Percentiles rank a stretch among this genome's conserved stretches.
phyloP scores from a whole-genome alignment of 64 coral and sea anemone genomes.

The Stylophora pistillata region DNA sequence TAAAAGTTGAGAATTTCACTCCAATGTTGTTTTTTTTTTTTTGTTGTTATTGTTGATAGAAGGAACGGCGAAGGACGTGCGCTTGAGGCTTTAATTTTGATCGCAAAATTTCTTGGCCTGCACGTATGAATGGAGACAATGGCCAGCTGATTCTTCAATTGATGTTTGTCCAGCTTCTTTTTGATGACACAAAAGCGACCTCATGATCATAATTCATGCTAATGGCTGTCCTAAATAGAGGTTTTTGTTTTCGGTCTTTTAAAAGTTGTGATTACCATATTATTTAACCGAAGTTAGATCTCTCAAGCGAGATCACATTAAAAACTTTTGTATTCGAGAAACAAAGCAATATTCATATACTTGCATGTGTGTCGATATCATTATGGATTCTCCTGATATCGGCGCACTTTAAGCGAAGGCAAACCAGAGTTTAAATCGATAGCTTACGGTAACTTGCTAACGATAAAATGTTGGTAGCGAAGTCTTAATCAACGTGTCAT shows the following conservation, averaged over 20 bases:
- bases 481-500: no score
- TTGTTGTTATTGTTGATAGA: background rate
- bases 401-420: no score
- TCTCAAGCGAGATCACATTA: background rate
- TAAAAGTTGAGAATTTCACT: no score
- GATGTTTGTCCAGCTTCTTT: background rate
- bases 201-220: conserved; percentile 8
- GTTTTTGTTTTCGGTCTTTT: conserved; percentile 1
- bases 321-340: background rate
- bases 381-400: no score
- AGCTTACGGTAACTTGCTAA: no score
- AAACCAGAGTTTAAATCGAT: no score
- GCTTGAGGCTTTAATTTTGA: background rate
- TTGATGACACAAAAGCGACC: conserved; percentile 1
- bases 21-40: no score
- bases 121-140: background rate
- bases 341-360: background rate
- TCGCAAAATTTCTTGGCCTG: background rate
- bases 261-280: background rate
- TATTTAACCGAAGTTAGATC: background rate
- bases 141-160: background rate
- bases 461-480: no score
- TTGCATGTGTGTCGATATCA: background rate
- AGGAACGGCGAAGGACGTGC: background rate
- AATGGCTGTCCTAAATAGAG: background rate